These are phyloP conservation scores for Achatina immaculata DNA, from an alignment of 1,140 invertebrate genomes.

Conservation along the genomic window DNA sequence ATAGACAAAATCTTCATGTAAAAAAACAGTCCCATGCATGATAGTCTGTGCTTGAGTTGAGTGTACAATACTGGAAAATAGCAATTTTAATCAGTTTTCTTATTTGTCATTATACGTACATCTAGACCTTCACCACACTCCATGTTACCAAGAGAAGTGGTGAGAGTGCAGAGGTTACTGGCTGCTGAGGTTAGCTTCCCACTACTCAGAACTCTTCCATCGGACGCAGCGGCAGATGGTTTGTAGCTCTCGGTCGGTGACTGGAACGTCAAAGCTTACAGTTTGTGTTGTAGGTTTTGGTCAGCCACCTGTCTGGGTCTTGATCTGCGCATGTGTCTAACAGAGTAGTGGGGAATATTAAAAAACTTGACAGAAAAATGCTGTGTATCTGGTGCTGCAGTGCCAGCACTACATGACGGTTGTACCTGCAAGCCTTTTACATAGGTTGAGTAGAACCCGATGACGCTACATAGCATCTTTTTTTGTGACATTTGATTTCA, in stretches of 20 bases:
- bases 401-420: conserved; percentile 43
- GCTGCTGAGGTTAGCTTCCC: conserved; percentile 78
- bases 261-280: no score
- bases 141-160: conserved; percentile 76
- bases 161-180: conserved; percentile 67
- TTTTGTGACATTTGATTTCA: not conserved
- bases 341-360: not conserved
- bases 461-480: conserved; percentile 1
- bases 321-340: not conserved
- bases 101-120: no score
- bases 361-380: not conserved
- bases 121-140: conserved; percentile 76
- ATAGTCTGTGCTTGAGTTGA: no score
- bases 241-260: not conserved
- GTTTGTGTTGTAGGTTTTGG: not conserved
- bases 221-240: not conserved
- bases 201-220: conserved; percentile 57
- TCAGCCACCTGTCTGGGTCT: not conserved
- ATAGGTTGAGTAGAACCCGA: conserved; percentile 42
- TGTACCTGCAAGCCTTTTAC: conserved; percentile 42
- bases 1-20: no score
- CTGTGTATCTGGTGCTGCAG: not conserved
- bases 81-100: no score
- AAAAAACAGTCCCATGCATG: no score
- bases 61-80: no score